Base-by-base conservation (phyloP, 2,888 invertebrate genomes). In the Epinotia ramella region DNA sequence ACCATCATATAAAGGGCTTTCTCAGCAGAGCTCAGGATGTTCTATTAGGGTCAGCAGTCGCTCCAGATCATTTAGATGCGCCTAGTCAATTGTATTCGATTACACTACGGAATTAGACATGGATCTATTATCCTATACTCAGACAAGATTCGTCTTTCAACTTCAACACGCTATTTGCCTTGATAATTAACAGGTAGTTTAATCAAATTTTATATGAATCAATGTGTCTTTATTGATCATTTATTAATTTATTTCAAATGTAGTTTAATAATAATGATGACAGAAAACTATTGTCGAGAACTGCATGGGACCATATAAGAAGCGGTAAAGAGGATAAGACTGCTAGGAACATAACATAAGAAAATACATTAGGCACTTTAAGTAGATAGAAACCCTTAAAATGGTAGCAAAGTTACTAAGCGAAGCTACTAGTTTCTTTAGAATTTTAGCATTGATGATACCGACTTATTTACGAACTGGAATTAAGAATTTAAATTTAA, bases 41-140 rank as follows among this genome's bases (percentile, higher is more conserved):
- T 76, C 81, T 84, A 88, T 88, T 87, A 84, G 65, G 87, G 87
- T 84, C 87, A 84, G 71, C 76, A 80, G 77, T 79, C 79, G 76
- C 77, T 77, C 81, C 79, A 80, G 84, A 79, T 80, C 81, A 82
- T 77, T 82, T 81, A 79, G 78, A 81, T 80, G 81, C 63, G 56
- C 63, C 81, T 77, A 79, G 76, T 78, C 83, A 84, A 86, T 86
- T 87, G 87, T 81, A 84, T 84, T 82, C 83, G 81, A 77, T 77
- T 80, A 80, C 80, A 40, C 67, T 40, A 75, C 66, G 24, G 62
- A 56, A 76, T 76, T 67, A 76, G 56, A 67, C 71, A 67, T 57
- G 49, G 63, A 64, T 65, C 59, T 70, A 33, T 53, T 40, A 49
- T 65, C 20, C 6, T 11, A 53, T 49, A 28, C 33, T 46, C 24